Conservation (phyloP, 2,888 invertebrate species). For the Dryococelus australis region DNA sequence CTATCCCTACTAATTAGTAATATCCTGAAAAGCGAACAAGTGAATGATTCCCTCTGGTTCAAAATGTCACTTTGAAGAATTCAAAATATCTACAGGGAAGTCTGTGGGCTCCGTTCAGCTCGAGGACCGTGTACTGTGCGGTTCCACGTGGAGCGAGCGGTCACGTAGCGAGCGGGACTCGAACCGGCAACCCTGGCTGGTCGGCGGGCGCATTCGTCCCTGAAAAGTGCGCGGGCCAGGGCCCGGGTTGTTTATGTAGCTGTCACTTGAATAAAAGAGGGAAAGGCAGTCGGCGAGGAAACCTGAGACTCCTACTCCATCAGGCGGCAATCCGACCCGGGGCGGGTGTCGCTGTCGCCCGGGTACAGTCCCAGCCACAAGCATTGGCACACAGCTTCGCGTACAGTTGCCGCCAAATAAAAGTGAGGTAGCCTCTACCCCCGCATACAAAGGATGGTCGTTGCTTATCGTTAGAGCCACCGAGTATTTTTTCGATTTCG, state of each 20-base stretch:
- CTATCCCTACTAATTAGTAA: no score
- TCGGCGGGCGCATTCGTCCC: background rate
- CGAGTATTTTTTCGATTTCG: no score
- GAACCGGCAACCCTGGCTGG: background rate
- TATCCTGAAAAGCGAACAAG: no score
- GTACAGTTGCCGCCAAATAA: background rate
- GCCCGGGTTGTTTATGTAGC: constrained; percentile 39
- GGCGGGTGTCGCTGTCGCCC: constrained; percentile 16
- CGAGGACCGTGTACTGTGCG: no score
- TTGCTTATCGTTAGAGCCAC: no score
- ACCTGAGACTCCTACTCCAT: constrained; percentile 20
- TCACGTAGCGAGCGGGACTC: background rate
- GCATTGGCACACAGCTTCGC: background rate
- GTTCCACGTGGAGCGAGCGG: no score
- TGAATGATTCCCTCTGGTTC: no score
- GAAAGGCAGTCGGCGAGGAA: constrained; percentile 25
- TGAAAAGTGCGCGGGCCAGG: background rate
- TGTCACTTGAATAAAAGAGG: constrained; percentile 35
- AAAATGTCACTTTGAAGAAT: no score
- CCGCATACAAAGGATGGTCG: no score
- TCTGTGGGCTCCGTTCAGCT: no score
- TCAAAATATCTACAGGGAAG: no score
- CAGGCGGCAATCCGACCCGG: constrained; percentile 13
- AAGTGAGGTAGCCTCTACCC: no score
- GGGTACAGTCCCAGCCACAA: background rate